These are phyloP conservation scores for Cyprinodon tularosa DNA, from an alignment of 2,113 vertebrate species.

Conservation along the genomic window DNA sequence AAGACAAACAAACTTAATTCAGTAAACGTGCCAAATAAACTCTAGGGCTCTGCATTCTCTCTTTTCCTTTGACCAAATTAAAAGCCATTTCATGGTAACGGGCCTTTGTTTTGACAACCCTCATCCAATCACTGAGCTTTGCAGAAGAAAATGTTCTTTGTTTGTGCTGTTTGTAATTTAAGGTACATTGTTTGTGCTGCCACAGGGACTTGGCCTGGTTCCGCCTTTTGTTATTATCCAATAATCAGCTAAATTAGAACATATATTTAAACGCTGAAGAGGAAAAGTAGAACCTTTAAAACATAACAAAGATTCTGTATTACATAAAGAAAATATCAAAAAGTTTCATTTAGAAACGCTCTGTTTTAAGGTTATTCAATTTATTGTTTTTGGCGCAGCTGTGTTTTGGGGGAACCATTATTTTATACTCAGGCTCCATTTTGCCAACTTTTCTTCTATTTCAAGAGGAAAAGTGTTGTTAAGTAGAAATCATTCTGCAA, in stretches of 20 bases:
- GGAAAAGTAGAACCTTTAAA: slow-evolving; percentile 45
- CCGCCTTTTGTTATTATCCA: slow-evolving; percentile 54
- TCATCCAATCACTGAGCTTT: slow-evolving; percentile 68
- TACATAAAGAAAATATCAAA: not conserved
- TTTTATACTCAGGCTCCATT: not conserved
- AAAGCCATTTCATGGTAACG: slow-evolving; percentile 71
- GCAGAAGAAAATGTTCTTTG: slow-evolving; percentile 65
- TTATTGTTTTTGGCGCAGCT: not conserved
- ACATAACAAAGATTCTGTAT: not conserved
- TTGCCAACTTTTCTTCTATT: slow-evolving; percentile 21
- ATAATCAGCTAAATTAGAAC: slow-evolving; percentile 63
- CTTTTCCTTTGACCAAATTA: slow-evolving; percentile 67
- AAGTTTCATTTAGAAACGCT: not conserved
- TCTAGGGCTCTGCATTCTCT: slow-evolving; percentile 34
- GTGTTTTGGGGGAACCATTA: not conserved
- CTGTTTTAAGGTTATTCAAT: not conserved
- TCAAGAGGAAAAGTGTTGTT: slow-evolving; percentile 30
- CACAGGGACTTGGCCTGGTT: slow-evolving; percentile 46
- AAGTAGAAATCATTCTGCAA: not conserved
- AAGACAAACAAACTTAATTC: slow-evolving; percentile 80
- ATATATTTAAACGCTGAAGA: slow-evolving; percentile 48
- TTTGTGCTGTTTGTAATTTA: slow-evolving; percentile 73
- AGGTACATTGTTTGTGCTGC: slow-evolving; percentile 63
- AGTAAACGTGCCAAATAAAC: slow-evolving; percentile 69
- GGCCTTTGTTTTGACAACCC: slow-evolving; percentile 78